Percentiles rank a stretch among this genome's conserved stretches.
Evolutionary conservation across 2,888 invertebrate species (phyloP).

Genomic region (Parelbella ahira): DNA sequence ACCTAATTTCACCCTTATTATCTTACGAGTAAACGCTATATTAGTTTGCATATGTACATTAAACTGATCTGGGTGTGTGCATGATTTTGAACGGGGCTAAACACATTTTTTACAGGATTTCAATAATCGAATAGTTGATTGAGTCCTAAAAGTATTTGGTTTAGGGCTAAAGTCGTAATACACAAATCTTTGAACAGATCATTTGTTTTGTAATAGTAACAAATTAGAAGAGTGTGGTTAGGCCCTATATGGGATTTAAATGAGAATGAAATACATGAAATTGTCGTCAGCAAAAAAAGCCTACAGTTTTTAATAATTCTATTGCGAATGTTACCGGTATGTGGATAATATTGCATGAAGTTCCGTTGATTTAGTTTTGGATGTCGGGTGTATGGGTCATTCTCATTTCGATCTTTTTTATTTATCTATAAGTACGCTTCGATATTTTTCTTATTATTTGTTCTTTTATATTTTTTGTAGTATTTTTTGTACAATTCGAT

Average conservation of each 20-base stretch:
- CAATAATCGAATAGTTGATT: no score
- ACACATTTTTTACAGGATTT: slow-evolving; percentile 36
- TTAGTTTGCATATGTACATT: no score
- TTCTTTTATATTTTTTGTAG: slow-evolving; percentile 44
- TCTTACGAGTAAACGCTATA: no score
- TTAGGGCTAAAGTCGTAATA: no score
- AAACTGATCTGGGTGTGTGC: slow-evolving; percentile 16
- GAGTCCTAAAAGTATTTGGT: no score
- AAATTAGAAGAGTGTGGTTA: slow-evolving; percentile 43
- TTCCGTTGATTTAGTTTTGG: slow-evolving; percentile 29
- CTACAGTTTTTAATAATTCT: no score
- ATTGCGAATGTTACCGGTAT: slow-evolving; percentile 24
- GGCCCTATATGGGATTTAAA: slow-evolving; percentile 61
- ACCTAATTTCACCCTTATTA: no score
- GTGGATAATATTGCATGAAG: slow-evolving; percentile 31
- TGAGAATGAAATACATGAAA: slow-evolving; percentile 59
- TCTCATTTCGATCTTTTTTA: slow-evolving; percentile 70
- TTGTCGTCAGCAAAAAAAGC: slow-evolving; percentile 4
- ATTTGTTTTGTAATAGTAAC: neutral
- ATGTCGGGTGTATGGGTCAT: slow-evolving; percentile 57
- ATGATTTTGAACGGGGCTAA: slow-evolving; percentile 32
- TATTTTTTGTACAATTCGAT: slow-evolving; percentile 47
- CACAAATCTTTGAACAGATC: no score
- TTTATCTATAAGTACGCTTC: slow-evolving; percentile 44
- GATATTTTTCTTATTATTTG: slow-evolving; percentile 36